phyloP scores from a whole-genome alignment of 2,888 invertebrate genomes.

The Polymixis flavicincta region DNA sequence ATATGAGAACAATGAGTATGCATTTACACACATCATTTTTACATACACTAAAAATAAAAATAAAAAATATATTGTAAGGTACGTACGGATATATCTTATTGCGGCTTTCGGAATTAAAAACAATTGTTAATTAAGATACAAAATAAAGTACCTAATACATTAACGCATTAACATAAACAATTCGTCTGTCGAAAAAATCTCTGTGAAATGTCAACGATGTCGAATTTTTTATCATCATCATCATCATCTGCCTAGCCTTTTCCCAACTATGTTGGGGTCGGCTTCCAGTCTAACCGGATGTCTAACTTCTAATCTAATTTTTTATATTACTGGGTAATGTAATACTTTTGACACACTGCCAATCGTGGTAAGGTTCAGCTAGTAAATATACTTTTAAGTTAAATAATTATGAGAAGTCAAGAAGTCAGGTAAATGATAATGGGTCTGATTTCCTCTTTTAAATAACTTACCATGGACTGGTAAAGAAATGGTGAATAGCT shows the following conservation, averaged over 20 bases:
- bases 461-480: conserved; percentile 93
- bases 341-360: not conserved
- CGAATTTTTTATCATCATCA: too few relatives aligned
- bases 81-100: not conserved
- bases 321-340: too few relatives aligned
- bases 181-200: not conserved
- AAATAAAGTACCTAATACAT: not conserved
- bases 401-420: not conserved
- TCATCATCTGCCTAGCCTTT: too few relatives aligned
- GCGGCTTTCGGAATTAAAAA: conserved; percentile 11
- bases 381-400: not conserved
- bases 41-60: not conserved
- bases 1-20: not conserved
- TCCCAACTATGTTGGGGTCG: too few relatives aligned
- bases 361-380: not conserved
- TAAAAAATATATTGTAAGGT: conserved; percentile 5
- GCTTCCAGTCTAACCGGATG: too few relatives aligned
- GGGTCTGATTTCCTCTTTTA: not conserved
- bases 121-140: not conserved
- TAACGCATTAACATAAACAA: not conserved
- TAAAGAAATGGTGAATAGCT: conserved; percentile 96
- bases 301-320: too few relatives aligned
- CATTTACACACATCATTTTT: conserved; percentile 6
- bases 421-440: not conserved
- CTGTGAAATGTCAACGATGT: not conserved